phyloP scores from a whole-genome alignment of 2,113 vertebrate species.

The Anseranas semipalmata region DNA sequence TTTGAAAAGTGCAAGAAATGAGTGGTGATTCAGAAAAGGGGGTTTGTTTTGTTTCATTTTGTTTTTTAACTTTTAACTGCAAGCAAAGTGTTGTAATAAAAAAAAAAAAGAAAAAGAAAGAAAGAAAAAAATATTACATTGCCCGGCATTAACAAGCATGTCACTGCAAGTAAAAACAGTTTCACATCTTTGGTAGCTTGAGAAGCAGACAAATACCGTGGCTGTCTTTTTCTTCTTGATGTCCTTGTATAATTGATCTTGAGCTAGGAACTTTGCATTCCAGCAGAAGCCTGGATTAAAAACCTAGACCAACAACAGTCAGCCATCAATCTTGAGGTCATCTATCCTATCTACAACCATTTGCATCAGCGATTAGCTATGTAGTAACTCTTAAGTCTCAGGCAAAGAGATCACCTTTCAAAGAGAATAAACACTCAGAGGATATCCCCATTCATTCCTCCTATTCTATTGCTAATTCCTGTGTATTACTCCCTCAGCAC shows the following conservation, averaged over 20 bases:
- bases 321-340: constrained; percentile 61
- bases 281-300: constrained; percentile 62
- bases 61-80: background rate
- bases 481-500: constrained; percentile 55
- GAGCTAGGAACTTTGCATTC: constrained; percentile 46
- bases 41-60: no score
- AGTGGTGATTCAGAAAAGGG: background rate
- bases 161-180: constrained; percentile 11
- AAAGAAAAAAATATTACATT: background rate
- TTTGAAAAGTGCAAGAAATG: background rate
- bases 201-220: constrained; percentile 29
- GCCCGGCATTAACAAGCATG: constrained; percentile 2
- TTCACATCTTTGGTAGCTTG: background rate
- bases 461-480: constrained; percentile 57
- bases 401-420: constrained; percentile 74
- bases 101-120: no score
- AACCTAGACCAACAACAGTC: constrained; percentile 56
- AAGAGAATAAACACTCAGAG: constrained; percentile 57
- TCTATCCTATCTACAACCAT: constrained; percentile 60
- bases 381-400: constrained; percentile 61
- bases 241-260: constrained; percentile 36
- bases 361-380: constrained; percentile 71
- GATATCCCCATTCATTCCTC: constrained; percentile 49
- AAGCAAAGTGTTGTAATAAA: background rate
- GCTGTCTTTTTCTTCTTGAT: constrained; percentile 34